Conservation (phyloP, 2,113 vertebrate species). For the Ornithorhynchus anatinus region DNA sequence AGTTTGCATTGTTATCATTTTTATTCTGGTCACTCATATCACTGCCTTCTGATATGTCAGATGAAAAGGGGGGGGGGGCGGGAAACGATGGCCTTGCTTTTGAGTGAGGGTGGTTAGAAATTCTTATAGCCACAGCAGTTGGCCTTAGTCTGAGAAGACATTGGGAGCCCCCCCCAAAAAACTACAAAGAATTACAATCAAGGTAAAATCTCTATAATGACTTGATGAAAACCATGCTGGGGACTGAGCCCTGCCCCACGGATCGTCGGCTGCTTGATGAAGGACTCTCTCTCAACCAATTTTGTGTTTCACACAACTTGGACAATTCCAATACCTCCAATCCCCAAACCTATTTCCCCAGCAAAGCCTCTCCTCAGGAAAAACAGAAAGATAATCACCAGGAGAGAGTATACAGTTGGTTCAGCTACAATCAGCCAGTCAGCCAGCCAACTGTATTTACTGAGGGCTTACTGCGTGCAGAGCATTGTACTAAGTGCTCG, state of each 20-base stretch:
- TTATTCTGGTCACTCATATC: slow-evolving; percentile 30
- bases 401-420: too few species aligned
- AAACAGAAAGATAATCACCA: too few species aligned
- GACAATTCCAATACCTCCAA: too few species aligned
- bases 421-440: too few species aligned
- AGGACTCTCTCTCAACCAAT: not conserved
- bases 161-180: slow-evolving; percentile 38
- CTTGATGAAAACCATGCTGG: slow-evolving; percentile 27
- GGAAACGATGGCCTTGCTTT: slow-evolving; percentile 1
- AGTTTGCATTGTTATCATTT: slow-evolving; percentile 57
- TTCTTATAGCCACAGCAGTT: slow-evolving; percentile 36
- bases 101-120: slow-evolving; percentile 42
- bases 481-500: too few species aligned
- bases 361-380: too few species aligned
- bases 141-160: slow-evolving; percentile 48
- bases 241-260: slow-evolving; percentile 24
- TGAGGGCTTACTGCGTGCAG: too few species aligned
- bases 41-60: slow-evolving; percentile 20
- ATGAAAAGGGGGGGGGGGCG: slow-evolving; percentile 21
- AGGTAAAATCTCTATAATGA: slow-evolving; percentile 38
- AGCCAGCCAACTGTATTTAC: too few species aligned
- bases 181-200: slow-evolving; percentile 23
- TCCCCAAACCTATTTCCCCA: too few species aligned
- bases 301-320: too few species aligned
- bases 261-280: slow-evolving; percentile 22